These are phyloP conservation scores for Cydia splendana DNA, from an alignment of 1,140 invertebrate species.

Conservation along the genomic window DNA sequence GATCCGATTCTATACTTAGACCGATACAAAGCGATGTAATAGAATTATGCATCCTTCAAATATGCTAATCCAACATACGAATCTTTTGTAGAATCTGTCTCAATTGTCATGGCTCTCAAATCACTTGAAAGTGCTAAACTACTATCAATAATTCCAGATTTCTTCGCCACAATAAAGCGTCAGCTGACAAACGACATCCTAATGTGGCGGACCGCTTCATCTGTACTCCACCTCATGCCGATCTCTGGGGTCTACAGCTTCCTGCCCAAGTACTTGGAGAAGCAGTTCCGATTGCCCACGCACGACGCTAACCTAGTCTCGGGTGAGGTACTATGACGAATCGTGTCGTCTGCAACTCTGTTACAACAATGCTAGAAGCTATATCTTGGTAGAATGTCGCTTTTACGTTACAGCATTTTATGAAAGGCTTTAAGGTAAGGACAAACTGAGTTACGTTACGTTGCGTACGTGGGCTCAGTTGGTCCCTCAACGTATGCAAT, in stretches of 20 bases:
- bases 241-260: conserved; percentile 96
- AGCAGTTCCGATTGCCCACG: conserved; percentile 93
- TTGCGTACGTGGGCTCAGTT: no score
- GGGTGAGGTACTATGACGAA: conserved; percentile 82
- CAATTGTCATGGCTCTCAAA: no score
- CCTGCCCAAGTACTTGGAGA: conserved; percentile 95
- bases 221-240: conserved; percentile 93
- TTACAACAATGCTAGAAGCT: no score
- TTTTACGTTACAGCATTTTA: background rate
- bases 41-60: no score
- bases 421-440: no score
- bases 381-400: background rate
- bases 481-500: no score
- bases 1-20: no score
- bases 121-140: background rate
- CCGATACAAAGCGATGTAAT: no score
- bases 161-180: conserved; percentile 91
- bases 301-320: conserved; percentile 94
- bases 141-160: conserved; percentile 82
- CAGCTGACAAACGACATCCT: conserved; percentile 94
- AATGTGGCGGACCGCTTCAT: conserved; percentile 93
- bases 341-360: background rate
- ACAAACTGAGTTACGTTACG: no score
- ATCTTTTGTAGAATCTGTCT: no score
- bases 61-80: no score